Conservation (phyloP, 2,888 invertebrate species). For the Oxyteleia sp. region DNA sequence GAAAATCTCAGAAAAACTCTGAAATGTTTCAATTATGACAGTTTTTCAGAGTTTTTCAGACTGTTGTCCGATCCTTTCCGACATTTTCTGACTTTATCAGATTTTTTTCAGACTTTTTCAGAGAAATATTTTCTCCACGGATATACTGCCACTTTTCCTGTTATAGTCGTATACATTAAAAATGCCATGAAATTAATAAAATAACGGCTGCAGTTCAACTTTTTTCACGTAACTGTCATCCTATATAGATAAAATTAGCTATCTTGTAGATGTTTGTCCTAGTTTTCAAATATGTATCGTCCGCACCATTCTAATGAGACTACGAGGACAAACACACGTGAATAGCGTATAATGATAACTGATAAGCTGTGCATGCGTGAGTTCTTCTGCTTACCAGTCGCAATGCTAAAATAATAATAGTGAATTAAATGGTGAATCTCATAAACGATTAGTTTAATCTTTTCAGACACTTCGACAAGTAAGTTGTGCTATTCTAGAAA, state of each 20-base stretch:
- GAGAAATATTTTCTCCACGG: too few species aligned
- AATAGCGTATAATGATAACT: slow-evolving; percentile 47
- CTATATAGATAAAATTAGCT: slow-evolving; percentile 57
- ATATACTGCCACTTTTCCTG: background rate
- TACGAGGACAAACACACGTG: slow-evolving; percentile 69
- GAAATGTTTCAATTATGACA: too few species aligned
- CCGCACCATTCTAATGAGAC: slow-evolving; percentile 57
- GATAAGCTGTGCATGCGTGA: slow-evolving; percentile 49
- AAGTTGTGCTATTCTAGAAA: slow-evolving; percentile 17
- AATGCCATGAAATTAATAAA: too few species aligned
- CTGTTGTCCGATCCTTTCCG: too few species aligned
- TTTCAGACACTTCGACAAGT: slow-evolving; percentile 10
- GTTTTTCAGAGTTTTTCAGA: too few species aligned
- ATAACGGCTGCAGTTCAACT: slow-evolving; percentile 22
- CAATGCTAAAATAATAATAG: slow-evolving; percentile 39
- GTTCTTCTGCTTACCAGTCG: slow-evolving; percentile 21
- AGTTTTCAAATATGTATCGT: slow-evolving; percentile 43
- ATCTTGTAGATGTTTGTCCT: slow-evolving; percentile 49
- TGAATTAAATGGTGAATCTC: slow-evolving; percentile 21
- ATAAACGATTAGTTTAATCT: slow-evolving; percentile 13
- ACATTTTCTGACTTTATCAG: too few species aligned
- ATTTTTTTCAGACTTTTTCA: too few species aligned
- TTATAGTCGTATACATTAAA: background rate
- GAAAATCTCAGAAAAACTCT: too few species aligned
- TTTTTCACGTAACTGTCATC: slow-evolving; percentile 34